Evolutionary conservation across 2,113 vertebrate genomes (phyloP).

Genomic region (Poecile atricapillus): DNA sequence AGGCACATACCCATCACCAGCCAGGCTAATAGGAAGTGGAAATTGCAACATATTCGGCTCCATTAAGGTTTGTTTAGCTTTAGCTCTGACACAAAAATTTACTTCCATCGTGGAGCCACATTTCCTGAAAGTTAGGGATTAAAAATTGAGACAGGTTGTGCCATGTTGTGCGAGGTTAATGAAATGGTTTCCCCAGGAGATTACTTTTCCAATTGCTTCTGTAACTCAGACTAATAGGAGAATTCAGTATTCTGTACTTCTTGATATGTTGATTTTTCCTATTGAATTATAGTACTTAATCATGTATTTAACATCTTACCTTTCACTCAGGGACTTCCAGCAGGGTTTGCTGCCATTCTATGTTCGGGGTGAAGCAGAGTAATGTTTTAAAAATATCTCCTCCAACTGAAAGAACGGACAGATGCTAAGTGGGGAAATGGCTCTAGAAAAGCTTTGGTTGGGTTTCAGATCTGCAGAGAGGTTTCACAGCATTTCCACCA

Average conservation of each 20-base stretch:
- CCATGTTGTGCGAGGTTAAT: background rate
- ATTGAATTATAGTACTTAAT: background rate
- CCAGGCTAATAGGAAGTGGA: background rate
- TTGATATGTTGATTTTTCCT: background rate
- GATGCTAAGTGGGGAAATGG: background rate
- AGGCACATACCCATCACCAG: background rate
- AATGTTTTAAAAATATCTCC: background rate
- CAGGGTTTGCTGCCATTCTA: background rate
- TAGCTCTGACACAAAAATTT: background rate
- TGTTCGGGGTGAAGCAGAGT: rapidly evolving
- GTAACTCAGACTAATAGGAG: background rate
- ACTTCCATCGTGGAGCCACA: background rate
- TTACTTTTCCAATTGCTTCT: background rate
- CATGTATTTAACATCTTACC: background rate
- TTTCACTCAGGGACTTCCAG: background rate
- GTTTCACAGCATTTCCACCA: background rate
- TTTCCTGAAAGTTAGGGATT: background rate
- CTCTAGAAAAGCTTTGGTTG: background rate
- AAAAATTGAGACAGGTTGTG: background rate
- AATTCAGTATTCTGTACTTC: background rate
- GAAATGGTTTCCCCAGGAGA: background rate
- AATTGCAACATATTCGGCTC: background rate
- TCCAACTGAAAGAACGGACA: background rate
- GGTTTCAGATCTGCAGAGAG: background rate
- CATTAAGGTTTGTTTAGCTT: background rate